Evolutionary conservation across 2,888 invertebrate genomes (phyloP).

Genomic region (Unio pictorum): DNA sequence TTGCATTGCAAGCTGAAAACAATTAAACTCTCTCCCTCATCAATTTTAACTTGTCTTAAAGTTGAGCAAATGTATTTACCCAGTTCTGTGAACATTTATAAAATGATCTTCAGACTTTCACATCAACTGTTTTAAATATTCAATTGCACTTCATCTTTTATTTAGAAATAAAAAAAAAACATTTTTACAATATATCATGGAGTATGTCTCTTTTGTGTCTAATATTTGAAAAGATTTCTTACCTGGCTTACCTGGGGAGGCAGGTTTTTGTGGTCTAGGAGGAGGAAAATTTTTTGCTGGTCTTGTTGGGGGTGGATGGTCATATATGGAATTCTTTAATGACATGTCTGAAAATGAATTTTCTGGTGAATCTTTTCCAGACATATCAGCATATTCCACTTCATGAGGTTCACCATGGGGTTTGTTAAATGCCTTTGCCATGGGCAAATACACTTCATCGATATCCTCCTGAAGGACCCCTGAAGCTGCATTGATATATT

Average conservation of each 20-base stretch:
- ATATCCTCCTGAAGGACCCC: slow-evolving; percentile 22
- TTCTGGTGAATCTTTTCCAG: slow-evolving; percentile 28
- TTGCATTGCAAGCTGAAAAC: no score
- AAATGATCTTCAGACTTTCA: no score
- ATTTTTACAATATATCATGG: no score
- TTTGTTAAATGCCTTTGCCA: slow-evolving; percentile 24
- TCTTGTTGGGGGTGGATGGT: slow-evolving; percentile 39
- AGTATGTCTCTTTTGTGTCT: not conserved
- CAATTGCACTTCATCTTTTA: no score
- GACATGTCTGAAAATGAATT: slow-evolving; percentile 20
- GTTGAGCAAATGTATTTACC: no score
- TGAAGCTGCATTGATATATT: slow-evolving; percentile 50
- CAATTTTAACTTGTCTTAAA: no score
- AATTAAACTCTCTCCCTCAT: no score
- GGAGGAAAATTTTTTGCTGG: slow-evolving; percentile 28
- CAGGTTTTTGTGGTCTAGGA: slow-evolving; percentile 25
- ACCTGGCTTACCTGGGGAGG: slow-evolving; percentile 14
- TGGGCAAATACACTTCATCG: slow-evolving; percentile 44
- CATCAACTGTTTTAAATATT: no score
- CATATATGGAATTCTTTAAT: slow-evolving; percentile 27
- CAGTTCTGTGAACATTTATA: no score
- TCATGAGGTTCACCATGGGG: slow-evolving; percentile 36
- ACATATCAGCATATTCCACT: slow-evolving; percentile 44
- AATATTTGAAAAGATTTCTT: not conserved
- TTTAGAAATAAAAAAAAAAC: no score